Base-by-base conservation (phyloP, 2,888 invertebrate genomes). In the Drosophila nr. perissopoda region DNA sequence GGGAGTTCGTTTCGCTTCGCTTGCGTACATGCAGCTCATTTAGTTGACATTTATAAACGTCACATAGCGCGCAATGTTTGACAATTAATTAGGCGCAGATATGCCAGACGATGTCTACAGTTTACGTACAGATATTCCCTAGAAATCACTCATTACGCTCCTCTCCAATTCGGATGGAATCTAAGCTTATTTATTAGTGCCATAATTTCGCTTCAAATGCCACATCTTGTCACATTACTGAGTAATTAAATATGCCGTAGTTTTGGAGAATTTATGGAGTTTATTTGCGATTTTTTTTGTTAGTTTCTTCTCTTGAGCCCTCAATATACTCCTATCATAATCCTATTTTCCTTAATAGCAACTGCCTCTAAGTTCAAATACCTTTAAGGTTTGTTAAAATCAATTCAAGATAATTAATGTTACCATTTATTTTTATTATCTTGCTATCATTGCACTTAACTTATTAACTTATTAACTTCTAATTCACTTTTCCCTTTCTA, bases 21-120 rank as follows among this genome's bases (percentile, higher is more conserved):
- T 87, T 73, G 77, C 70, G 75, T 86, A 87, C 87, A 86, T 83
- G 85, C 85, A 85, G 87, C 85, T 89, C 89, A 86, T 86, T 87
- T 87, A 87, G 87, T 88, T 90, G 89, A 87, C 90, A 87, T 87
- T 86, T 90, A 87, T 87, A 86, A 90, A 88, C 83, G 87, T 90
- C 90, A 86, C 86, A 81, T 75, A 69, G 81, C 89, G 89, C 87
- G 90, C 87, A 86, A 88, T 88, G 90, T 90, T 87, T 90, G 89
- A 83, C 90, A 87, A 90, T 86, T 87, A 87, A 87, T 90, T 87
- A 87, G 88, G 70, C 80, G 54, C 63, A 83, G 71, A 70, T 64
- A 70, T 76, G 69, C 64, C 74, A 86, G 77, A 76, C 72, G 59
- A 66, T 68, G 59, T 61, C 69, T 54, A 38, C 51, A 21, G 52